phyloP scores from a whole-genome alignment of 1,140 invertebrate genomes.

The Drosophila miranda region DNA sequence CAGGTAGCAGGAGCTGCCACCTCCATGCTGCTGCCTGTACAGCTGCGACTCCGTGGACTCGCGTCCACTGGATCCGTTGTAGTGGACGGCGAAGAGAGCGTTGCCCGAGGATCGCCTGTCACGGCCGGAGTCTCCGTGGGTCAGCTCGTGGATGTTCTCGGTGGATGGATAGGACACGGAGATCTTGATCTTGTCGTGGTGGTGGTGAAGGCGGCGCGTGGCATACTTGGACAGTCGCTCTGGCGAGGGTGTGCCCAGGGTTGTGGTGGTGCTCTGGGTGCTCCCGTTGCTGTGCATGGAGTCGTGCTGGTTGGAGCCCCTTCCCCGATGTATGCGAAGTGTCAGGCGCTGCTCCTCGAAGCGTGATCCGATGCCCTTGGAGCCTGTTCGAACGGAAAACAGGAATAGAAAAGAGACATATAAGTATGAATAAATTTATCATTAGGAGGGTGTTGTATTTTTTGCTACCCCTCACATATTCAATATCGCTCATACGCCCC shows the following conservation, averaged over 20 bases:
- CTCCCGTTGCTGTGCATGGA: conserved; percentile 79
- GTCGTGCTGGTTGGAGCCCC: conserved; percentile 76
- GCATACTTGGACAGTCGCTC: conserved; percentile 74
- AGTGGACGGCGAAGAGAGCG: conserved; percentile 72
- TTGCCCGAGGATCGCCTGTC: conserved; percentile 62
- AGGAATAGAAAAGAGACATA: conserved; percentile 9
- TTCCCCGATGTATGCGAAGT: conserved; percentile 93
- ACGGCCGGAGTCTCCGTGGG: conserved; percentile 41
- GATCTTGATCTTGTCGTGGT: conserved; percentile 91
- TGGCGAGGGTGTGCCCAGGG: conserved; percentile 75
- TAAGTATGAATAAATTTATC: conserved; percentile 37
- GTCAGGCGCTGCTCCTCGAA: conserved; percentile 95
- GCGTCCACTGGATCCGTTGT: conserved; percentile 64
- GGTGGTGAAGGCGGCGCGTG: conserved; percentile 82
- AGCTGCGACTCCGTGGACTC: conserved; percentile 70
- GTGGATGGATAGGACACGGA: conserved; percentile 92
- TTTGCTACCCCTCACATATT: conserved; percentile 23
- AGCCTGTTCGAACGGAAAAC: conserved; percentile 46
- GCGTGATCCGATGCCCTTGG: conserved; percentile 84
- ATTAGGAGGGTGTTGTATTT: conserved; percentile 7
- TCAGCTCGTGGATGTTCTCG: conserved; percentile 85
- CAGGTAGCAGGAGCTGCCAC: conserved; percentile 84
- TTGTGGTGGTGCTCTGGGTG: conserved; percentile 78
- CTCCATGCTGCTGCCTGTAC: conserved; percentile 77
- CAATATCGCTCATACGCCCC: conserved; percentile 59